These are phyloP conservation scores for Oryzias woworae DNA, from an alignment of 2,113 vertebrate genomes.

Conservation along the genomic window DNA sequence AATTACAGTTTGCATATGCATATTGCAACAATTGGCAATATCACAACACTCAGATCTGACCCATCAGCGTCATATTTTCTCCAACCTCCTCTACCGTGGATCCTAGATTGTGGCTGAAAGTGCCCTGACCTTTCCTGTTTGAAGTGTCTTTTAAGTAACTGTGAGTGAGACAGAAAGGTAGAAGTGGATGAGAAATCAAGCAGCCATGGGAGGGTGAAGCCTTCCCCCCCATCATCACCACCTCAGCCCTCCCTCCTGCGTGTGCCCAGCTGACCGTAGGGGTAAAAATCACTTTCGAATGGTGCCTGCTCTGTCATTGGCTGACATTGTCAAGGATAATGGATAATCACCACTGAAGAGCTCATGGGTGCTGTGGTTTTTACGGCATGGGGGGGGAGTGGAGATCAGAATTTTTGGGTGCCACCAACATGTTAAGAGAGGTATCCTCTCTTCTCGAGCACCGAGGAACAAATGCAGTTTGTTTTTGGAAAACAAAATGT, in stretches of 20 bases:
- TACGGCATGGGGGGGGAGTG: conserved; percentile 38
- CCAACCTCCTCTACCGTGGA: conserved; percentile 33
- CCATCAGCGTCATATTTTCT: conserved; percentile 9
- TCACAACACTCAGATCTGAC: background rate
- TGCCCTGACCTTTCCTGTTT: conserved; percentile 64
- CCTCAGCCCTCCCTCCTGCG: conserved; percentile 47
- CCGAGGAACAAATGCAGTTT: no score
- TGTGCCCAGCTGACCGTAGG: conserved; percentile 54
- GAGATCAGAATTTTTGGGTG: conserved; percentile 68
- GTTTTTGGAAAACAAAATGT: no score
- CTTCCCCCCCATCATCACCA: conserved; percentile 38
- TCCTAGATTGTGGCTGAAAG: conserved; percentile 51
- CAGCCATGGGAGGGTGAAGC: conserved; percentile 61
- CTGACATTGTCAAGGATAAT: conserved; percentile 83
- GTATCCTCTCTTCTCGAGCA: conserved; percentile 5
- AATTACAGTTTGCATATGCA: no score
- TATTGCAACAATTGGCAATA: no score
- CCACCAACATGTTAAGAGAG: conserved; percentile 73
- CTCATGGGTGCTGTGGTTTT: conserved; percentile 59
- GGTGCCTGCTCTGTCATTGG: conserved; percentile 78
- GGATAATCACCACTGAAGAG: conserved; percentile 78
- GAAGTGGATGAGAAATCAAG: conserved; percentile 36
- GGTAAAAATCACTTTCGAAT: conserved; percentile 78
- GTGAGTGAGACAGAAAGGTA: conserved; percentile 21
- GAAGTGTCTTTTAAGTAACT: conserved; percentile 35